These are phyloP conservation scores for Catalaphyllia jardinei DNA, from an alignment of 64 coral and sea anemone species.

Conservation along the genomic window DNA sequence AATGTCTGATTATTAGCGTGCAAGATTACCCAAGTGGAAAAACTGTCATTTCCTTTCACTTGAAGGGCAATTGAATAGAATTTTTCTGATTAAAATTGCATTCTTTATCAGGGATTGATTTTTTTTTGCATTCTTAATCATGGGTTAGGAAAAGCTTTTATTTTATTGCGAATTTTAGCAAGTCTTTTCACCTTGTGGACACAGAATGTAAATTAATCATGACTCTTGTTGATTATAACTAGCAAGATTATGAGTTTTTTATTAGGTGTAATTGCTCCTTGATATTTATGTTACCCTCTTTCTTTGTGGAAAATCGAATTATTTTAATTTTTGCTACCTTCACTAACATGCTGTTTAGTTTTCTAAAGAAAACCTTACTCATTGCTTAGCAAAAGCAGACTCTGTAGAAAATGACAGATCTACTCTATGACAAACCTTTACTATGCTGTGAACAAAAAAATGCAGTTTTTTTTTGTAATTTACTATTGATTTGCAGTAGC, in stretches of 20 bases:
- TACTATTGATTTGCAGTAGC: too few relatives aligned
- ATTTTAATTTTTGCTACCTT: not conserved
- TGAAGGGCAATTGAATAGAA: not conserved
- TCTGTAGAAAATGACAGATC: too few relatives aligned
- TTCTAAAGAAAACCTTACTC: too few relatives aligned
- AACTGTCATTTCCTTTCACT: not conserved
- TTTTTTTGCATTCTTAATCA: not conserved
- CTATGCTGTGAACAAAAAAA: too few relatives aligned
- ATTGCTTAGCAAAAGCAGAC: too few relatives aligned
- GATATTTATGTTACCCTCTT: not conserved
- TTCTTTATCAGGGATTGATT: not conserved
- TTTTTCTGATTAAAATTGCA: not conserved
- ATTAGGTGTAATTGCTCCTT: not conserved
- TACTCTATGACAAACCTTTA: too few relatives aligned
- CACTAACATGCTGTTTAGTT: too few relatives aligned
- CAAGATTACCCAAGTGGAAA: slow-evolving; percentile 29
- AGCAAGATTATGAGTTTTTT: not conserved
- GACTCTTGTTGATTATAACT: not conserved
- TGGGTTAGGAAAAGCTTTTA: not conserved
- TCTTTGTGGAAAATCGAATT: not conserved
- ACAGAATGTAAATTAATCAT: not conserved
- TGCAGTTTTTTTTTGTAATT: too few relatives aligned
- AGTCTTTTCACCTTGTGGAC: not conserved
- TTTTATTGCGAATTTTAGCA: not conserved
- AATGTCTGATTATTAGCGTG: not conserved